Conservation (phyloP, 2,888 invertebrate species). For the Macrophya alboannulata region DNA sequence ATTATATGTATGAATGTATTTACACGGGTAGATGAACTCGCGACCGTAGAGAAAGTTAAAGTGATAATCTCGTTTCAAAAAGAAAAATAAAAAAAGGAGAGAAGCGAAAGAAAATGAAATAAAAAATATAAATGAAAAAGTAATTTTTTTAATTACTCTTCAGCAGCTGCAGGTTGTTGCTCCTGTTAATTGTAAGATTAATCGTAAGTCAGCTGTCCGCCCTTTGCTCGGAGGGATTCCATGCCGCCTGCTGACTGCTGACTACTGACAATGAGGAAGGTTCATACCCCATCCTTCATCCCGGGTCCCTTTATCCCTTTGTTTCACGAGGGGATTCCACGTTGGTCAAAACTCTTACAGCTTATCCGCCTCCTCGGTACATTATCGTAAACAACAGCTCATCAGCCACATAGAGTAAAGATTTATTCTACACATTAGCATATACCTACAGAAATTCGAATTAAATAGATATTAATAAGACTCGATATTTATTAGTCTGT, state of each 20-base stretch:
- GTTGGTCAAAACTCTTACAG: conserved; percentile 45
- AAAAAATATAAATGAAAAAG: neutral
- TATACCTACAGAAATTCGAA: neutral
- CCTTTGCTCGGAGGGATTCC: conserved; percentile 28
- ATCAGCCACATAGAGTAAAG: neutral
- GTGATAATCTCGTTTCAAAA: neutral
- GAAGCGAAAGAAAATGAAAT: neutral
- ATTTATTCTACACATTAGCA: neutral
- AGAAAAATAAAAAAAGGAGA: neutral
- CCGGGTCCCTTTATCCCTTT: conserved; percentile 44
- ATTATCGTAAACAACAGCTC: conserved; percentile 28
- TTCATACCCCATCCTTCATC: conserved; percentile 29
- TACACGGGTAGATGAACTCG: neutral
- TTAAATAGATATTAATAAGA: neutral
- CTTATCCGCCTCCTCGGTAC: conserved; percentile 37
- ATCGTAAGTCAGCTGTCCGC: conserved; percentile 30
- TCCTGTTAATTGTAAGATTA: conserved; percentile 45
- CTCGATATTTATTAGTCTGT: neutral
- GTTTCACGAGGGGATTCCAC: conserved; percentile 42
- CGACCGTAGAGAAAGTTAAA: neutral
- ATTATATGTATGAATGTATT: conserved; percentile 10
- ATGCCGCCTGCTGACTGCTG: conserved; percentile 39
- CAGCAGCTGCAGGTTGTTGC: conserved; percentile 23
- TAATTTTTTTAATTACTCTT: conserved; percentile 15
- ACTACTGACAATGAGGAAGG: conserved; percentile 51